Evolutionary conservation across 2,888 invertebrate genomes (phyloP), one percentile per base, ranked within the genome.

Genomic region (Alsophila aescularia): DNA sequence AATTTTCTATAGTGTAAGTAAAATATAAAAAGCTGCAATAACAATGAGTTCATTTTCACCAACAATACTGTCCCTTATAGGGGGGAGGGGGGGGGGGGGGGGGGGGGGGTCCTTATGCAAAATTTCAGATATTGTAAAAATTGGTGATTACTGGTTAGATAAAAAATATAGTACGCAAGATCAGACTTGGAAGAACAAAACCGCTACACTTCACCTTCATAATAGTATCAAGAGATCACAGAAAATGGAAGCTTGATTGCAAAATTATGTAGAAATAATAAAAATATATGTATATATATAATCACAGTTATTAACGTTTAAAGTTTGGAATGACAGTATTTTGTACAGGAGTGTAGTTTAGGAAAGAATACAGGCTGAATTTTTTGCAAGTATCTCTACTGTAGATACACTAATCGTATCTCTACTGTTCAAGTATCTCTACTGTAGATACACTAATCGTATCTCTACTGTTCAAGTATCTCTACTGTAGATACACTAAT

Each of bases 201-300:
- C 27, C 29, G 34, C 37, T 55, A 48, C 35, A 45, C 57, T 51
- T 53, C 55, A 52, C n/a, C n/a, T n/a, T 47, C 18, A 43, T 52
- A 53, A 56, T 43, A 52, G 53, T 58, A 56, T 58, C 48, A 58
- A 65, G 79, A 85, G 81, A 87, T 87, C 87, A 87, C 85, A 87
- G 83, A 77, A 75, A 72, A 79, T 79, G 78, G 81, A 87, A 86
- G 85, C 72, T 79, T 80, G 77, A 74, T 75, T 77, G 79, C 65
- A 68, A 74, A 49, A 49, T 43, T 65, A 60, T 62, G 63, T 72
- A 75, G 69, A 72, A 68, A 68, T 60, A 69, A 66, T 67, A 65
- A 69, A 74, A 74, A 68, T 62, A 66, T 64, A 64, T n/a, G n/a
- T n/a, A 66, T 66, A 70, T 69, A 72, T 67, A 67, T 69, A 74